A percentile compares a stretch with the other conserved stretches of the same genome.
phyloP scores from a whole-genome alignment of 2,113 vertebrate genomes.

The Himantopus leucocephalus region DNA sequence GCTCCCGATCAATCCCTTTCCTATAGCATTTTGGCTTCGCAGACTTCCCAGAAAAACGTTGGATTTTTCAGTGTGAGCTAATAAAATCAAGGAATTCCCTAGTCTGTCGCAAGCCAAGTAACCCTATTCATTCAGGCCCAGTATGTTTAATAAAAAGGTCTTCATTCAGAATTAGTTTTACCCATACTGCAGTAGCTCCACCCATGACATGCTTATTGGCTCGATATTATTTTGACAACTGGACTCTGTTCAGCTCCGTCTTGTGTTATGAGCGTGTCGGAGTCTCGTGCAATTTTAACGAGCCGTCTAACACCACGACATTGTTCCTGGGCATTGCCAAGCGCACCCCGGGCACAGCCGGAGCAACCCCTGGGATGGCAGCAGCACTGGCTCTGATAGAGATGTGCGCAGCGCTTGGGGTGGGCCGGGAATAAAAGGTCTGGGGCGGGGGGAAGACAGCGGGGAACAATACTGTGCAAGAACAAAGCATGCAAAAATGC shows the following conservation, averaged over 20 bases:
- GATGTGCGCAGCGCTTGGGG: rapidly evolving
- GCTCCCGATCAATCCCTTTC: conserved; percentile 67
- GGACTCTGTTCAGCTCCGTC: neutral
- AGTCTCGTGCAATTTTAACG: neutral
- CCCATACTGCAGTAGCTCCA: conserved; percentile 77
- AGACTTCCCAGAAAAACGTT: neutral
- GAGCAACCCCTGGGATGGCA: neutral
- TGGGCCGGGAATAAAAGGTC: neutral
- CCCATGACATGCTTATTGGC: conserved; percentile 78
- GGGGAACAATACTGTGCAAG: neutral
- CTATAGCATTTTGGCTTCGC: neutral
- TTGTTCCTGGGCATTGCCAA: neutral
- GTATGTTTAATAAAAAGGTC: conserved; percentile 13
- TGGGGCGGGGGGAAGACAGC: neutral
- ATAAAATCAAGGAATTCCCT: neutral
- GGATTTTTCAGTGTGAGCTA: neutral
- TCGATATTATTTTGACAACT: conserved; percentile 49
- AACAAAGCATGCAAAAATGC: neutral
- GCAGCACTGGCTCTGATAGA: neutral
- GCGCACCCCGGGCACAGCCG: neutral
- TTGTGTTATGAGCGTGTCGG: neutral
- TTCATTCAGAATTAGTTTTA: conserved; percentile 76
- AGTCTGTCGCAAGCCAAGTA: neutral
- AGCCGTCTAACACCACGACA: neutral
- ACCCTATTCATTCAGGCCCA: neutral